Evolutionary conservation across 2,888 invertebrate genomes (phyloP).

Genomic region (Melangyna quadrimaculata): DNA sequence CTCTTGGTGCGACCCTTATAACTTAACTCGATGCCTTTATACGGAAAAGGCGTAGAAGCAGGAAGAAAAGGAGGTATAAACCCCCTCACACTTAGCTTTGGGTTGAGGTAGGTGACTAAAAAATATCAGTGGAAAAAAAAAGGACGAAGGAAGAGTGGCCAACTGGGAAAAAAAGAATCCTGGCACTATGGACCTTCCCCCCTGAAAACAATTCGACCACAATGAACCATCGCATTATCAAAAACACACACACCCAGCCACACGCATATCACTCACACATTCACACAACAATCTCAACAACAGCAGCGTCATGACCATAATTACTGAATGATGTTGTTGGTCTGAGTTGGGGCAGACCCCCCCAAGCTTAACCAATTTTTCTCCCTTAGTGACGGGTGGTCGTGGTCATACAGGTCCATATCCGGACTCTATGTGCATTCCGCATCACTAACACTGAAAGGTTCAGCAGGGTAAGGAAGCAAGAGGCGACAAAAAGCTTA

Average conservation of each 20-base stretch:
- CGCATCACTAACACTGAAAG: constrained; percentile 44
- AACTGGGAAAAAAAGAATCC: constrained; percentile 12
- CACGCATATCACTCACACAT: constrained; percentile 2
- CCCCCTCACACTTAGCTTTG: constrained; percentile 34
- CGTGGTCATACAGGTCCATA: constrained; percentile 21
- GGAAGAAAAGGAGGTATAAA: constrained; percentile 1
- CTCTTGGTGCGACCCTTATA: constrained; percentile 22
- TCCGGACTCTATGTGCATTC: constrained; percentile 62
- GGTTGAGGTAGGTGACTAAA: constrained; percentile 62
- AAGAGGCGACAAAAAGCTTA: constrained; percentile 38
- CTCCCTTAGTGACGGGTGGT: background rate
- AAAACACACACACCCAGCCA: constrained; percentile 3
- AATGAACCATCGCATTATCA: constrained; percentile 45
- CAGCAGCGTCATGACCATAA: constrained; percentile 52
- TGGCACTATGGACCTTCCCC: constrained; percentile 27
- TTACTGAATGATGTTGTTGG: constrained; percentile 32
- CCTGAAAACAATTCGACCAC: constrained; percentile 36
- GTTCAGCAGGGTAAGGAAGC: background rate
- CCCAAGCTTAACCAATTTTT: background rate
- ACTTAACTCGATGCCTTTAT: constrained; percentile 12
- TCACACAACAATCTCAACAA: constrained; percentile 21
- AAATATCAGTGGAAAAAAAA: constrained; percentile 1
- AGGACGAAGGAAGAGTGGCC: constrained; percentile 10
- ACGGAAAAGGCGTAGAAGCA: background rate
- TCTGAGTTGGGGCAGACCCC: constrained; percentile 5